Evolutionary conservation across 2,113 vertebrate genomes (phyloP).

Genomic region (Peromyscus maniculatus): DNA sequence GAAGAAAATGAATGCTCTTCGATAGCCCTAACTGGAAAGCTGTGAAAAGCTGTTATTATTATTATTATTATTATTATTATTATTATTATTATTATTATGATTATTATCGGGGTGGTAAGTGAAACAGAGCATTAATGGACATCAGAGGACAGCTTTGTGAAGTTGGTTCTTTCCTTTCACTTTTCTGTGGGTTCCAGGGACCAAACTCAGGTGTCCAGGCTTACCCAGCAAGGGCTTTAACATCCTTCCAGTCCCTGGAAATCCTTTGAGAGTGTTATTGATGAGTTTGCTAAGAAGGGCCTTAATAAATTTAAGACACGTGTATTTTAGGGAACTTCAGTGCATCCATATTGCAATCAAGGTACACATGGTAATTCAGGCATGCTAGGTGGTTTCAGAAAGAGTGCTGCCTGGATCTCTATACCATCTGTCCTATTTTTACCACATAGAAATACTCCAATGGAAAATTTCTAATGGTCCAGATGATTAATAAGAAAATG

Average conservation of each 20-base stretch:
- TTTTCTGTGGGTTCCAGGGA: neutral
- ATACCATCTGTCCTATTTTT: neutral
- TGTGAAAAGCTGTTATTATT: neutral
- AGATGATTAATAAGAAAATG: conserved; percentile 1
- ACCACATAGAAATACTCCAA: neutral
- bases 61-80: neutral
- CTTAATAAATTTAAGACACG: conserved; percentile 18
- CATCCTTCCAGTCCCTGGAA: neutral
- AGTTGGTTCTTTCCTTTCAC: neutral
- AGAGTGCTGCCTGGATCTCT: neutral
- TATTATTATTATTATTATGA: neutral
- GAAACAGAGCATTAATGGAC: too few relatives aligned
- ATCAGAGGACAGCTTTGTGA: neutral
- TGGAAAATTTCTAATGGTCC: neutral
- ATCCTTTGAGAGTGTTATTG: conserved; percentile 29
- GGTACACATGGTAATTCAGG: neutral
- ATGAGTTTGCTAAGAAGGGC: neutral
- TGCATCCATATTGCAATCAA: neutral
- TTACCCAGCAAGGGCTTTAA: neutral
- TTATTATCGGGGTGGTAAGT: too few relatives aligned
- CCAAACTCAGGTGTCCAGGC: neutral
- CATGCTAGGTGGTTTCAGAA: neutral
- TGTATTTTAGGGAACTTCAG: neutral
- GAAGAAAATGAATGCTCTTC: neutral
- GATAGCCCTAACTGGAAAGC: neutral